Evolutionary conservation across 2,797 vertebrate species (phyloP), one percentile per base, ranked within the genome.

Genomic region (Thaleichthys pacificus): DNA sequence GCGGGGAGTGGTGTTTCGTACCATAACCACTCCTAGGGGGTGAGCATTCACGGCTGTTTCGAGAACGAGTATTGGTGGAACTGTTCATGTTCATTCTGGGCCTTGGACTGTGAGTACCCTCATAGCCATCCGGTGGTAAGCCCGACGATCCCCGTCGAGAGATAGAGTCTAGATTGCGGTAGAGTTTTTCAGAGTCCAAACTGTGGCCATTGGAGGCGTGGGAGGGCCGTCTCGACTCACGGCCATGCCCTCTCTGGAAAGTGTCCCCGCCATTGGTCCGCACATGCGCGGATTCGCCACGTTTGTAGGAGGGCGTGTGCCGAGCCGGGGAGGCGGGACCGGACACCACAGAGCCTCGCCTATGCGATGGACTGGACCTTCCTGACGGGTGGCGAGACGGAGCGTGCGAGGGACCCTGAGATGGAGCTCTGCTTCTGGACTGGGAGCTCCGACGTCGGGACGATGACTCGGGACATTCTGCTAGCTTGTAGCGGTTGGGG

Each of bases 171-270:
- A 94, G 87, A 72, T 94, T 93, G 71, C 85, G 90, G 80, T 91
- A 93, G 54, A 94, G 86, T 77, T 83, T 92, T 76, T 94, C 92
- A 7, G 93, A 93, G 76, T 94, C 92, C 73, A 93, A 80, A 67
- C 91, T 92, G 79, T 92, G 91, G 35, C 86, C 87, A 61, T 89
- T 85, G n/a, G 91, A 92, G 69, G 85, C 80, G 68, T 88, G 89
- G 5, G 91, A 91, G 11, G 82, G 82, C 74, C 81, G 90, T 73
- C 80, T 84, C 0, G 71, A 79, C 8, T 81, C 84, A 70, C 35
- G 65, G 35, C 74, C 81, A 58, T 19, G 63, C 68, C 66, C 54
- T 14, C 26, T 85, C 5, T 28, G 66, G 58, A 38, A 42, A 49
- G 75, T 30, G 26, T 60, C 65, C 38, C 68, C 72, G 2, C 80